Evolutionary conservation across 2,113 vertebrate genomes (phyloP), one percentile per base, ranked within the genome.

Genomic region (Muntiacus reevesi): DNA sequence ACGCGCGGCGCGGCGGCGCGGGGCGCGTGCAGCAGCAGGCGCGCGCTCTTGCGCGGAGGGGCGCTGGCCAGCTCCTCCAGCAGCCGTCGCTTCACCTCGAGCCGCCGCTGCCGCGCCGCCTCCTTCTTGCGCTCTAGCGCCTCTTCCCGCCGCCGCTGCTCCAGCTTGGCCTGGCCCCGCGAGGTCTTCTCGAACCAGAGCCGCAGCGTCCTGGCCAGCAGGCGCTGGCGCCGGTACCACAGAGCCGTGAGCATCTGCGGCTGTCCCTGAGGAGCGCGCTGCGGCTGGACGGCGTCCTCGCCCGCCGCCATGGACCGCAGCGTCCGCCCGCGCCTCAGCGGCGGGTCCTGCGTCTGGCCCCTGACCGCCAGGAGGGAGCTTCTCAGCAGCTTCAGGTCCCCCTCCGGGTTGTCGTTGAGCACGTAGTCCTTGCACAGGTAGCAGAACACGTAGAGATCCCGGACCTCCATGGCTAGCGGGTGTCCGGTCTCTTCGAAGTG

Each of bases 401-500:
- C 99, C 98, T 99, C 99, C 0, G 99, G 99, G 90, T 99, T 99
- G 98, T 99, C 99, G 23, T 99, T 99, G 89, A 99, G 99, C 76
- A 99, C 99, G 25, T 99, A 99, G 98, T 99, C 99, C 94, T 99
- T 99, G 95, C 99, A 99, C 94, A 99, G 99, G 89, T 99, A 99
- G 94, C 99, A 99, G 98, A 99, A 99, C 95, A 99, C 99, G 33
- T 99, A 99, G 92, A 99, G 99, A 92, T 99, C 99, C 12, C 99
- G 99, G 87, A 99, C 99, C 83, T 99, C 99, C 99, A 99, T 99
- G 50, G 99, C 99, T 97, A 99, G 89, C 0, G 99, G 99, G 98
- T 99, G 99, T 54, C 99, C 99, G 1, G 98, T 99, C 98, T 99
- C 99, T 97, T 99, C 99, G 97, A 99, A 99, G 99, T 99, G 99